Conservation (phyloP, 2,797 vertebrate species). For the Acanthurus lineatus region DNA sequence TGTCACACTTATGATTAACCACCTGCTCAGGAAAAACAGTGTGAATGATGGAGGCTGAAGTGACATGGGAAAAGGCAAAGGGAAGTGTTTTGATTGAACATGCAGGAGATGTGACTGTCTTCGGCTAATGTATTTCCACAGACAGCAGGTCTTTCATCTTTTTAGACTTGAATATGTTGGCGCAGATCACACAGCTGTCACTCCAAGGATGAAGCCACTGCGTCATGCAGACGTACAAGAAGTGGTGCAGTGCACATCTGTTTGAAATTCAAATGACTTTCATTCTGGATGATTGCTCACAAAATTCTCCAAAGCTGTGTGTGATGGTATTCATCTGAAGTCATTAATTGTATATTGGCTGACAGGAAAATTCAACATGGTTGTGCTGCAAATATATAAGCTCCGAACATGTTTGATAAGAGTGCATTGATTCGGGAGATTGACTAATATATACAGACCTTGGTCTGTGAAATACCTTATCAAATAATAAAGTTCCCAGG, state of each 20-base stretch:
- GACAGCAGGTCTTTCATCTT: conserved; percentile 56
- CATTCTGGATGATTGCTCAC: conserved; percentile 40
- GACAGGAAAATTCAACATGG: conserved; percentile 37
- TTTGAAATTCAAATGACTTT: conserved; percentile 64
- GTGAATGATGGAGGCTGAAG: conserved; percentile 38
- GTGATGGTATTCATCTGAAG: conserved; percentile 51
- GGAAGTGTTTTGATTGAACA: conserved; percentile 20
- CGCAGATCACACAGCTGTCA: conserved; percentile 58
- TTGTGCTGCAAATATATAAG: conserved; percentile 35
- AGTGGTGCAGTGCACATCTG: conserved; percentile 48
- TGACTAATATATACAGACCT: conserved; percentile 43
- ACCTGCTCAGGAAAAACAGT: conserved; percentile 36
- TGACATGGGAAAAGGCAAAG: conserved; percentile 21
- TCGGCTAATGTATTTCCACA: conserved; percentile 40
- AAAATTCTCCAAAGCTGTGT: conserved; percentile 14
- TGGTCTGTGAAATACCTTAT: conserved; percentile 51
- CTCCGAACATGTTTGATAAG: conserved; percentile 49
- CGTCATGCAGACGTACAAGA: conserved; percentile 11
- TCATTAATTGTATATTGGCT: conserved; percentile 52
- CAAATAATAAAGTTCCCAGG: conserved; percentile 55
- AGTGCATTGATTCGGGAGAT: conserved; percentile 44
- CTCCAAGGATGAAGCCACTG: conserved; percentile 44
- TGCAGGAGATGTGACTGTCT: conserved; percentile 17
- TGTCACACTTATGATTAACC: conserved; percentile 52
- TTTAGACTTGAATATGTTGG: conserved; percentile 41